A percentile compares a stretch with the other conserved stretches of the same genome.
Conservation (phyloP, 2,113 vertebrate species). For the Mormoops blainvillei region DNA sequence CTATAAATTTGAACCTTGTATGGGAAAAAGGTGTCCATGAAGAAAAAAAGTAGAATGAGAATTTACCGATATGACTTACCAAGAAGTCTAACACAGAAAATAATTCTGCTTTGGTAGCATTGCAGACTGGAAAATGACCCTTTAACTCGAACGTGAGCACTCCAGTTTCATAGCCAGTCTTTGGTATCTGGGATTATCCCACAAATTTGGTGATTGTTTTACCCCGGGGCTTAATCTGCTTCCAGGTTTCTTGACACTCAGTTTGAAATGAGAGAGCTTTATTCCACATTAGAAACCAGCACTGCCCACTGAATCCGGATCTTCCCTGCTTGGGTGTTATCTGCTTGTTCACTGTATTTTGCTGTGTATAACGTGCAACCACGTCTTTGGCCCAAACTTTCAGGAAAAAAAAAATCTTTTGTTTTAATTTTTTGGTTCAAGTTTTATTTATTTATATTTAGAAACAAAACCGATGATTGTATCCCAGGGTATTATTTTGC, state of each 20-base stretch:
- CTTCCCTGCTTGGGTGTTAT: neutral
- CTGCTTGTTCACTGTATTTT: neutral
- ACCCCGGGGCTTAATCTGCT: neutral
- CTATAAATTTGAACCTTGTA: neutral
- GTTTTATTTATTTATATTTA: too few species aligned
- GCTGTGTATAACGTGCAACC: too few species aligned
- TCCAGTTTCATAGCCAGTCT: neutral
- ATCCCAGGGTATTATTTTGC: too few species aligned
- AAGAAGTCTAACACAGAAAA: neutral
- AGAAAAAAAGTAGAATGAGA: neutral
- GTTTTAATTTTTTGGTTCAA: too few species aligned
- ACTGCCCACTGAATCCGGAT: neutral
- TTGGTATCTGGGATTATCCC: neutral
- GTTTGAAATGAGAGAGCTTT: neutral
- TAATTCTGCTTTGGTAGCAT: neutral
- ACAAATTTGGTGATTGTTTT: neutral
- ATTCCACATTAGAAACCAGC: neutral
- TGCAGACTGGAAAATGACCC: neutral
- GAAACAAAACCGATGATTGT: too few species aligned
- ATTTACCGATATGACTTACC: neutral
- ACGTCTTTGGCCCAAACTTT: too few species aligned
- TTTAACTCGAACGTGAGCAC: neutral
- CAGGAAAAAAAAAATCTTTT: too few species aligned
- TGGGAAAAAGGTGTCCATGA: neutral
- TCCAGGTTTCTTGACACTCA: neutral